phyloP scores from a whole-genome alignment of 1,140 invertebrate species.

The Maniola jurtina region DNA sequence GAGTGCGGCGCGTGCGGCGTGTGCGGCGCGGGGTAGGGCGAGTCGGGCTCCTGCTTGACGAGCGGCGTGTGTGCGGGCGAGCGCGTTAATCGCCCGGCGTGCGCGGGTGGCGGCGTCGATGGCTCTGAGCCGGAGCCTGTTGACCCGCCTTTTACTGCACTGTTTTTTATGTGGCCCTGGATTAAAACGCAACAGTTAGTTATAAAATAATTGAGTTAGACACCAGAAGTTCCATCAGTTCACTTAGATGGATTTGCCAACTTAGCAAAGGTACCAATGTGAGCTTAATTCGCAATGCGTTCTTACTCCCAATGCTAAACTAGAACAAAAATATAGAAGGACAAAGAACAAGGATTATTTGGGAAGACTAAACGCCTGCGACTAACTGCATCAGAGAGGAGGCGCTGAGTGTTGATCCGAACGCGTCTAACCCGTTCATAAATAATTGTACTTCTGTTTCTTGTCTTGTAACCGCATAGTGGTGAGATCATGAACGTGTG shows the following conservation, averaged over 20 bases:
- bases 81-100: slow-evolving; percentile 50
- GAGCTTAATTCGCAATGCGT: neutral
- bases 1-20: slow-evolving; percentile 35
- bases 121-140: slow-evolving; percentile 81
- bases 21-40: slow-evolving; percentile 40
- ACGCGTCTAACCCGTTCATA: too few species aligned
- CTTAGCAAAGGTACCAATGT: neutral
- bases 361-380: too few species aligned
- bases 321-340: too few species aligned
- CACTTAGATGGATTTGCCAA: neutral
- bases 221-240: neutral
- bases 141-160: slow-evolving; percentile 83
- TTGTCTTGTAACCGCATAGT: too few species aligned
- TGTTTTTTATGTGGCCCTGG: slow-evolving; percentile 52
- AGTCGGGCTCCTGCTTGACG: slow-evolving; percentile 49
- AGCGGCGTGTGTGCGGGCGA: slow-evolving; percentile 59
- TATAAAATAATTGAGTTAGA: neutral
- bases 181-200: neutral
- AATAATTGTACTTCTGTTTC: too few species aligned
- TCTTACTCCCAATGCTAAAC: neutral
- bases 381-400: too few species aligned
- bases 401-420: too few species aligned
- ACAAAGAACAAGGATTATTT: too few species aligned
- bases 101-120: slow-evolving; percentile 72
- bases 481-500: too few species aligned